phyloP scores from a whole-genome alignment of 1,140 invertebrate genomes.

The Magallana gigas region DNA sequence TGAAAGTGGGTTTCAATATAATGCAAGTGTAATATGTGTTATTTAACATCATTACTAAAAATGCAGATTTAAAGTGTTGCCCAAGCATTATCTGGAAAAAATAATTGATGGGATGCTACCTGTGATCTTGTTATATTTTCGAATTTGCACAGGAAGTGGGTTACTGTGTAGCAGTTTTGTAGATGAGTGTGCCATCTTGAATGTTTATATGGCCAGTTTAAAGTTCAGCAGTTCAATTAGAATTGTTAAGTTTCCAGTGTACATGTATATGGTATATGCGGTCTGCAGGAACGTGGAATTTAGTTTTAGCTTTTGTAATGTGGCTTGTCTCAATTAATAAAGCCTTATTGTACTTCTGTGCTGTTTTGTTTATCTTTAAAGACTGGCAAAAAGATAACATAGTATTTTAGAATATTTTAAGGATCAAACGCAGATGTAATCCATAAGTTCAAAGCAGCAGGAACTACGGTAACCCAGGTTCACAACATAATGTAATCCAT shows the following conservation, averaged over 20 bases:
- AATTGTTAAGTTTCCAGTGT: background rate
- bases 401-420: too few species aligned
- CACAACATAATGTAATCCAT: too few species aligned
- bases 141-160: too few species aligned
- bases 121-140: too few species aligned
- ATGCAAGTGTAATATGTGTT: background rate
- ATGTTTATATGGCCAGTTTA: background rate
- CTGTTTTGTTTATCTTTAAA: too few species aligned
- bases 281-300: slow-evolving; percentile 7
- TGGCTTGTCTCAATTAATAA: slow-evolving; percentile 28
- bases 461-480: too few species aligned
- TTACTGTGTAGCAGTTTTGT: too few species aligned
- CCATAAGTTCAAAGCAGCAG: too few species aligned
- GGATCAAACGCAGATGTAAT: too few species aligned
- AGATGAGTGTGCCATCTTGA: too few species aligned
- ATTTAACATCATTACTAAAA: background rate
- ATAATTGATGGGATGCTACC: too few species aligned
- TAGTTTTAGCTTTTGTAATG: slow-evolving; percentile 36
- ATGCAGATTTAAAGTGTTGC: background rate
- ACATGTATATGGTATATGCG: background rate
- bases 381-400: too few species aligned
- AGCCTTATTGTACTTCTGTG: slow-evolving; percentile 1
- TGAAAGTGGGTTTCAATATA: background rate
- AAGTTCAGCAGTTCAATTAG: background rate
- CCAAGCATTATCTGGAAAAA: background rate